Evolutionary conservation across 1,140 invertebrate species (phyloP).

Genomic region (Caerostris darwini): DNA sequence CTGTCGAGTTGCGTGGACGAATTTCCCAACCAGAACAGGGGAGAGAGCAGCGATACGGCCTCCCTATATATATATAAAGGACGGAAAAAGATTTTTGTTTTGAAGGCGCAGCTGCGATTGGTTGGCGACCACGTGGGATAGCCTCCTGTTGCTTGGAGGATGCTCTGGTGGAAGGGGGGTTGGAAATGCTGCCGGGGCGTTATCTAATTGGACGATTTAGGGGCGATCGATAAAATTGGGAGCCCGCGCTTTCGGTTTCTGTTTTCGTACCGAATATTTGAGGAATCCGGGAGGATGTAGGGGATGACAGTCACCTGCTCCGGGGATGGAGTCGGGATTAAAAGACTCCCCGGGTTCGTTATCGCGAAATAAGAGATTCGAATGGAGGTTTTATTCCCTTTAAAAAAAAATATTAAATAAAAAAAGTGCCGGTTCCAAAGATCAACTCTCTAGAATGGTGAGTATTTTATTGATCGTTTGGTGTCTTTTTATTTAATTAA

Average conservation of each 20-base stretch:
- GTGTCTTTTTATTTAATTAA: no score
- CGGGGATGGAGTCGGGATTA: no score
- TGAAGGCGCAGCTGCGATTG: not conserved
- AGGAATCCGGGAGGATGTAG: not conserved
- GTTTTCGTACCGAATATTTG: not conserved
- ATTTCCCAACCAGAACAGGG: not conserved
- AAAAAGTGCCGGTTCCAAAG: no score
- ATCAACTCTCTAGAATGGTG: no score
- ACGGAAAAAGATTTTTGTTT: not conserved
- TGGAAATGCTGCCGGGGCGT: not conserved
- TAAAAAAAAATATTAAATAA: no score
- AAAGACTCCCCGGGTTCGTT: no score
- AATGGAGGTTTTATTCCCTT: no score
- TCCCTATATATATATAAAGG: not conserved
- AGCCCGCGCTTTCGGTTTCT: conserved; percentile 19
- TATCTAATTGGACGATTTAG: not conserved
- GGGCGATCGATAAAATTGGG: not conserved
- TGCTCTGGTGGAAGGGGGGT: not conserved
- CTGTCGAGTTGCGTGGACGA: not conserved
- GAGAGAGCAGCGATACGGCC: not conserved
- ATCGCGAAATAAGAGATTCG: no score
- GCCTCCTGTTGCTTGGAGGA: not conserved
- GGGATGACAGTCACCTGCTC: no score
- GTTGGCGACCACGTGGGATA: not conserved
- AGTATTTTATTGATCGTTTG: no score